Conservation (phyloP, 2,113 vertebrate genomes). For the Ceyx cyanopectus region DNA sequence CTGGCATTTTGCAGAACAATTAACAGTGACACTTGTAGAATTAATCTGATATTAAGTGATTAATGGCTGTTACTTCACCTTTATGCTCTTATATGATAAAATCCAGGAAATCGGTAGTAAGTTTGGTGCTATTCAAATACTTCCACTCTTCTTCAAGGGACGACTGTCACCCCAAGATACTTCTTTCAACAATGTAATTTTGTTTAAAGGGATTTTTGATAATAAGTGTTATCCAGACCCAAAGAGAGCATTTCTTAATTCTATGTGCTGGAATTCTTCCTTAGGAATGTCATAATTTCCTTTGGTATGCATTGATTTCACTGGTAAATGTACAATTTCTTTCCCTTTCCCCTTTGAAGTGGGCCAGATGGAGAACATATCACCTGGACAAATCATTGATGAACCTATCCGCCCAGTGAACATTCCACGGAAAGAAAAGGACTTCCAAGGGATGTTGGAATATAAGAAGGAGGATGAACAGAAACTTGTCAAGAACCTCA, state of each 20-base stretch:
- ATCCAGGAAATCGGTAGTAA: not conserved
- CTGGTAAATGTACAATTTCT: not conserved
- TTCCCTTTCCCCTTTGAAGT: slow-evolving; percentile 56
- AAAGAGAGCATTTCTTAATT: not conserved
- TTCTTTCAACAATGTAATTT: not conserved
- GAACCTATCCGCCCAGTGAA: slow-evolving; percentile 96
- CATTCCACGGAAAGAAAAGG: slow-evolving; percentile 97
- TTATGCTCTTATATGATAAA: not conserved
- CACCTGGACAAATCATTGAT: slow-evolving; percentile 95
- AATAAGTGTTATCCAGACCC: not conserved
- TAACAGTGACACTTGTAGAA: not conserved
- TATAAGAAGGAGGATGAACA: slow-evolving; percentile 98
- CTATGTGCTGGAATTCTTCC: not conserved
- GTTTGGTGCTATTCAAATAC: not conserved
- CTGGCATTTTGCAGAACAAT: not conserved
- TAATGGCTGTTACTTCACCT: fast-evolving
- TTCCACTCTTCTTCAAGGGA: not conserved
- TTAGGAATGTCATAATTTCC: not conserved
- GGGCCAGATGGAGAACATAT: slow-evolving; percentile 88
- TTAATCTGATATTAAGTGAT: not conserved
- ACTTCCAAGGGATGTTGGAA: slow-evolving; percentile 99
- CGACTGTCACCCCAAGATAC: not conserved
- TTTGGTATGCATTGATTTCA: not conserved
- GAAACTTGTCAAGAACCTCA: slow-evolving; percentile 96
- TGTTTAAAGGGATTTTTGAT: not conserved